A percentile compares a stretch with the other conserved stretches of the same genome.
Evolutionary conservation across 2,888 invertebrate species (phyloP).

Genomic region (Lasioglossum oenotherae): DNA sequence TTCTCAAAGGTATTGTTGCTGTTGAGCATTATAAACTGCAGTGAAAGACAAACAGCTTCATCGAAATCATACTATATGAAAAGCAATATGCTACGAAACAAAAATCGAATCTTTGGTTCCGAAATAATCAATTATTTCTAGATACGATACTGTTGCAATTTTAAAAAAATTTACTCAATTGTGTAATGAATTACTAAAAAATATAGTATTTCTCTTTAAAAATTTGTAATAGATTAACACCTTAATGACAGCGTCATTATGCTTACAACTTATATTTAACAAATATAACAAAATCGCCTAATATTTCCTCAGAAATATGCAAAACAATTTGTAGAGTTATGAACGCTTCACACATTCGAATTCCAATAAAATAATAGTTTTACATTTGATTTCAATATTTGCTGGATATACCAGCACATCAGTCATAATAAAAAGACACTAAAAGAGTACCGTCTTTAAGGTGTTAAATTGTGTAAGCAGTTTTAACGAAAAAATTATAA

Average conservation of each 20-base stretch:
- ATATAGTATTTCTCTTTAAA: not conserved
- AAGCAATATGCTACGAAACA: constrained; percentile 34
- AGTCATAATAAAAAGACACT: not conserved
- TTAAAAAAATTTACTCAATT: not conserved
- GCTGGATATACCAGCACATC: not conserved
- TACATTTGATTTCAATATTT: not conserved
- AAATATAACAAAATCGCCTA: not conserved
- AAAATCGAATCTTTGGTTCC: constrained; percentile 45
- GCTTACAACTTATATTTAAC: not conserved
- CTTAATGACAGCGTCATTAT: not conserved
- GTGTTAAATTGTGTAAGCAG: constrained; percentile 20
- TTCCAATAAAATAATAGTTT: not conserved
- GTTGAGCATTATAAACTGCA: constrained; percentile 59
- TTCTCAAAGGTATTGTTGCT: constrained; percentile 42
- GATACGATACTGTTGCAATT: constrained; percentile 2
- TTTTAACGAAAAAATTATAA: constrained; percentile 85
- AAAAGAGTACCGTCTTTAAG: not conserved
- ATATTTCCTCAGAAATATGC: not conserved
- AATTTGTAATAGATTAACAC: not conserved
- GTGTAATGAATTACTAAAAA: not conserved
- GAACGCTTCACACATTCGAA: too few relatives aligned
- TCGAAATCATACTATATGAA: constrained; percentile 36
- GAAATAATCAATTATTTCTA: constrained; percentile 11
- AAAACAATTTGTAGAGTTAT: not conserved
- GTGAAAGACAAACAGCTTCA: constrained; percentile 44